Evolutionary conservation across 2,888 invertebrate genomes (phyloP).

Genomic region (Eristalis tenax): DNA sequence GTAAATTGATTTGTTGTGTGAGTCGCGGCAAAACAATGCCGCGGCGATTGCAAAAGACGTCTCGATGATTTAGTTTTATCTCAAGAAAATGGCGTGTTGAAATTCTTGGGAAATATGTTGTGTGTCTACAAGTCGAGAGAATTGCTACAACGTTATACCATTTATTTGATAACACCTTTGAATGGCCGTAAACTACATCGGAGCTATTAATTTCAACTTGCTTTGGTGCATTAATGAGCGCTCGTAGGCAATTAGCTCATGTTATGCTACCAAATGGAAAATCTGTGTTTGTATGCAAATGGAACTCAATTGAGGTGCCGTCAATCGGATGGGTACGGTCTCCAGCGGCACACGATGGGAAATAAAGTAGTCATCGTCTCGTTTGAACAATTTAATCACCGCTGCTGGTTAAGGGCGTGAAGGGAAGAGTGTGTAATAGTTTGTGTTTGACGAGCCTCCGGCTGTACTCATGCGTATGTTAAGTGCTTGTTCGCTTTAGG

Average conservation of each 20-base stretch:
- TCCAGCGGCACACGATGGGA: not conserved
- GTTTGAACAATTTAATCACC: not conserved
- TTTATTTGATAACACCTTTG: slow-evolving; percentile 16
- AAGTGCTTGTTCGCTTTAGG: not conserved
- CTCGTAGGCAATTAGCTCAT: not conserved
- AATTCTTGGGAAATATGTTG: not conserved
- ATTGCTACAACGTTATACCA: slow-evolving; percentile 14
- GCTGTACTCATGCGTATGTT: not conserved
- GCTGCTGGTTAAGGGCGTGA: not conserved
- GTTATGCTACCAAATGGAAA: not conserved
- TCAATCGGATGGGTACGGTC: not conserved
- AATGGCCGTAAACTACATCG: not conserved
- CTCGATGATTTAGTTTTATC: not conserved
- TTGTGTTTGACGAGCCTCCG: not conserved
- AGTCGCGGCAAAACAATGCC: slow-evolving; percentile 12
- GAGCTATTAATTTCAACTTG: not conserved
- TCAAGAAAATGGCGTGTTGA: not conserved
- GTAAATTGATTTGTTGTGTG: slow-evolving; percentile 54
- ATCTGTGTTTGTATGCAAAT: not conserved
- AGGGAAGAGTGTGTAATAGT: not conserved
- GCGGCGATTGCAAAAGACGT: not conserved
- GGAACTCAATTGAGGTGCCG: not conserved
- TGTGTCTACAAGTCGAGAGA: not conserved
- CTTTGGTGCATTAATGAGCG: slow-evolving; percentile 2
- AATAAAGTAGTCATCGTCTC: too few relatives aligned